Base-by-base conservation (phyloP, 2,797 vertebrate species). In the Muraenolepis orangiensis region DNA sequence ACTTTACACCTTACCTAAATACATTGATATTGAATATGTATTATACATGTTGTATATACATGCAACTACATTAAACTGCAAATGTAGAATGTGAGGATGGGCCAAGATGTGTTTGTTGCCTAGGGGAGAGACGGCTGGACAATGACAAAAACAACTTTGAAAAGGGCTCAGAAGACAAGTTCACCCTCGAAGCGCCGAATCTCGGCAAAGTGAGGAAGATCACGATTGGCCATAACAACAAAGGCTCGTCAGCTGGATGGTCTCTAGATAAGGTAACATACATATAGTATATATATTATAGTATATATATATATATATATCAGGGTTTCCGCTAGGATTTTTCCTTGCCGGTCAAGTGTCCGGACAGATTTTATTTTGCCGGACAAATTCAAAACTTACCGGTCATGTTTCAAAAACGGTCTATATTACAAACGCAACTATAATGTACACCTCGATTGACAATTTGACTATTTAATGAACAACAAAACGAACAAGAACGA, bases 91-190 rank as follows among this genome's bases (percentile, higher is more conserved):
- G 13, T 51, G 3, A 34, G 20, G 46, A 57, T n/a, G 20, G 64
- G 11, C 14, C 61, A 29, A 66, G 29, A 13, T 12, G 16, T 72
- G 3, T 69, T 28, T 73, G 11, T 84, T 80, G n/a, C n/a, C 71
- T 8, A 99, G 97, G 96, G 12, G 96, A 98, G 83, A 94, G 95
- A 42, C 91, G 88, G 64, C 88, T 99, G 72, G 95, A 98, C 86
- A 99, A 93, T 0, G 95, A 96, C 80, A 99, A 98, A 84, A 87
- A 99, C 82, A 99, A 98, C 90, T 99, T 99, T 85, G 97, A 99
- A 88, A 95, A 93, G 77, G 96, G 93, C 77, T 87, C 94, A 0
- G 97, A 99, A 83, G 97, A 99, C 91, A 99, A 97, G 81, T 99
- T 99, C 83, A 97, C 94, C 0, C 79, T 98, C 0, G 97, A 99